phyloP scores from a whole-genome alignment of 2,113 vertebrate species.

The Ciconia boyciana region DNA sequence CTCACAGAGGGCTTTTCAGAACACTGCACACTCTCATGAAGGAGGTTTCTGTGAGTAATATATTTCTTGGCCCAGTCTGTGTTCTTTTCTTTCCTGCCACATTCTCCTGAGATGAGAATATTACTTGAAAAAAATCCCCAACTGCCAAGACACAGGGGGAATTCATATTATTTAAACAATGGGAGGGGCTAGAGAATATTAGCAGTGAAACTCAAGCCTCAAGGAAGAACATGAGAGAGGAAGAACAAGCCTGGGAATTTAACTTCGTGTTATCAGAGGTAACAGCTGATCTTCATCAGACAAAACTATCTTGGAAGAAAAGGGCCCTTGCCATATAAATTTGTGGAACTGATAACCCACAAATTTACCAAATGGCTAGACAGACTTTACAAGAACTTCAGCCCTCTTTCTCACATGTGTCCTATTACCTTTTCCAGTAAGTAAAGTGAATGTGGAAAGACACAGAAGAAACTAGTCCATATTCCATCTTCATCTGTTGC shows the following conservation, averaged over 20 bases:
- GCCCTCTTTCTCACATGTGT: accelerated
- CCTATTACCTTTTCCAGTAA: neutral
- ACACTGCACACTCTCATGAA: neutral
- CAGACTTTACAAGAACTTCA: neutral
- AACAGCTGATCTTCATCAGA: neutral
- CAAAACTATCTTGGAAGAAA: neutral
- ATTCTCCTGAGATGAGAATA: neutral
- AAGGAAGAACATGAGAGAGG: neutral
- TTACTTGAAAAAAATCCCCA: neutral
- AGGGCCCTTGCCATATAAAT: neutral
- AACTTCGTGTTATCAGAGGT: neutral
- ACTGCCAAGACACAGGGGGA: neutral
- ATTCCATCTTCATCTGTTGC: neutral
- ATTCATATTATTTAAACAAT: neutral
- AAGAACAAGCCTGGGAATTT: neutral
- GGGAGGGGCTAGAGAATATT: neutral
- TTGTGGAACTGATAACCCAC: neutral
- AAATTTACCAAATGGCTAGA: neutral
- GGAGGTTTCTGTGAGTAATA: neutral
- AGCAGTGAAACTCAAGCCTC: neutral
- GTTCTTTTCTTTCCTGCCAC: neutral
- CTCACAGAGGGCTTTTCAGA: neutral
- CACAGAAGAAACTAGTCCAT: accelerated
- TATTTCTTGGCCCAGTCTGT: neutral
- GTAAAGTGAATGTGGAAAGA: neutral